Evolutionary conservation across 2,113 vertebrate genomes (phyloP).

Genomic region (Gymnobelideus leadbeateri): DNA sequence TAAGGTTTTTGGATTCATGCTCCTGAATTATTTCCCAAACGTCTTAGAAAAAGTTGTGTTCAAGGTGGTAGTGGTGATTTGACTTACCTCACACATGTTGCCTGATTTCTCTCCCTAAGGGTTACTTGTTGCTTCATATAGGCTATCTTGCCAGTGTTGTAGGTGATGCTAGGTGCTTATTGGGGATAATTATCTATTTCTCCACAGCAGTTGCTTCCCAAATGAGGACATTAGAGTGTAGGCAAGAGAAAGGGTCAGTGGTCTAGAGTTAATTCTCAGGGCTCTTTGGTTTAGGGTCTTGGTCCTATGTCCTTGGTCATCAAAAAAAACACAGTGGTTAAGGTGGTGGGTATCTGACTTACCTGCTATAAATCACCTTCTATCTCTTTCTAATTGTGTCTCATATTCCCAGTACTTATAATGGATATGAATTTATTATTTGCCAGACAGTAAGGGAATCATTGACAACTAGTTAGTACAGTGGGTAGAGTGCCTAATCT

Average conservation of each 20-base stretch:
- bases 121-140: not conserved
- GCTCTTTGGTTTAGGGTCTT: not conserved
- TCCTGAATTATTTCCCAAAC: not conserved
- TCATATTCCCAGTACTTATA: not conserved
- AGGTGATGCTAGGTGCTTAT: not conserved
- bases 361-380: fast-evolving
- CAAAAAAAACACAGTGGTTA: not conserved
- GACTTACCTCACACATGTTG: not conserved
- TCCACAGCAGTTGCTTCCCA: not conserved
- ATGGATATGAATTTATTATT: not conserved
- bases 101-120: not conserved
- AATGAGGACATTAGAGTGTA: not conserved
- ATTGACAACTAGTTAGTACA: not conserved
- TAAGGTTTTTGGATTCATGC: not conserved
- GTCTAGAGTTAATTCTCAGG: not conserved
- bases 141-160: not conserved
- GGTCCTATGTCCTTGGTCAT: not conserved
- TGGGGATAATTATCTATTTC: not conserved
- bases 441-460: not conserved
- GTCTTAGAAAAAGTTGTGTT: not conserved
- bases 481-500: not conserved
- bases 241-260: not conserved
- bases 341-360: not conserved
- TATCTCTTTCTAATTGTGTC: not conserved
- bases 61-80: not conserved